Base-by-base conservation (phyloP, 2,888 invertebrate genomes). In the Nymphalis polychloros region DNA sequence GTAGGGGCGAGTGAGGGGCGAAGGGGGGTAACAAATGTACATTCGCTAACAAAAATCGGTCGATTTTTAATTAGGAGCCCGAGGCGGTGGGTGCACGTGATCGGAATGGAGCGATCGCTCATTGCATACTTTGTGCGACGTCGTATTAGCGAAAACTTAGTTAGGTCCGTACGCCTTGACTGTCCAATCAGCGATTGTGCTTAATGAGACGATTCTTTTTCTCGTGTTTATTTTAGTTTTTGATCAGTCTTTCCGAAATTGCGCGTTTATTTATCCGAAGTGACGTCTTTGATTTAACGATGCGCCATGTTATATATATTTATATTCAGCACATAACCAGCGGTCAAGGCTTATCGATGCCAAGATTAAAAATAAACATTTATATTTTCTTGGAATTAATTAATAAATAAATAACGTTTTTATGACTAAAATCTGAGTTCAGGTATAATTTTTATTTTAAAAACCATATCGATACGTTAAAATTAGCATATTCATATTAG, bases 21-120 rank as follows among this genome's bases (percentile, higher is more conserved):
- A 8, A 60, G 53, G 74, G 77, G 71, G 74, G 73, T 79, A 79
- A 81, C 81, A 82, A 82, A 81, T 81, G 87, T 89, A 88, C 86
- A 86, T 79, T 84, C 79, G 81, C 84, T 82, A 83, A 87, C 88
- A 88, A 89, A 90, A 91, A 89, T 90, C 85, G 84, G 87, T 90
- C 90, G 91, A 91, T 91, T 91, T 92, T 91, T 90, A 92, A 92
- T 92, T 91, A 91, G 89, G 84, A 84, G 77, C 80, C 77, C 81
- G 80, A 79, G 79, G 74, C 78, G 78, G 77, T 76, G 53, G 17
- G 53, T 13, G 76, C 83, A 83, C 90, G 90, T 90, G 91, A 90
- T 84, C 82, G 76, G 90, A 88, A 87, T 90, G 79, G 77, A 79
- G 77, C 78, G 80, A 81, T 86, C 83, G 82, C 84, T 86, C 87